Conservation (phyloP, 2,888 invertebrate species). For the Cecidostiba fungosa region DNA sequence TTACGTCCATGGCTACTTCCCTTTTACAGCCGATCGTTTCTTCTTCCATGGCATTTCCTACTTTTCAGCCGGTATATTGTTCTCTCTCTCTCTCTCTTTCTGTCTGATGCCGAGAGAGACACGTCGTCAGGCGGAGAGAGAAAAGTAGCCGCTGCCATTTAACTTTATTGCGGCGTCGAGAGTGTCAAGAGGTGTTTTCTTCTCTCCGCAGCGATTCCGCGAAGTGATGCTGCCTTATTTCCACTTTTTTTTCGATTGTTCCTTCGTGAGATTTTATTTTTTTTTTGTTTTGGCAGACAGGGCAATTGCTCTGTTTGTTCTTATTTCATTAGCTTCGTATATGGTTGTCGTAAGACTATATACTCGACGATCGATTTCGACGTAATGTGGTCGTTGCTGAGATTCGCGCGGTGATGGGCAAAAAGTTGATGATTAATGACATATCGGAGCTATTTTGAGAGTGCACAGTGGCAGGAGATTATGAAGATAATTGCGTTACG, state of each 20-base stretch:
- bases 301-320: background rate
- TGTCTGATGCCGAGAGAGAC: background rate
- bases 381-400: background rate
- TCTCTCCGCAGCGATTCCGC: background rate
- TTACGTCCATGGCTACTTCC: background rate
- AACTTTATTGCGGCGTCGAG: background rate
- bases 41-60: conserved; percentile 11
- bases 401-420: background rate
- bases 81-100: background rate
- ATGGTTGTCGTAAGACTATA: background rate
- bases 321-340: background rate
- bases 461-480: background rate
- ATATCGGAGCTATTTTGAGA: too few species aligned
- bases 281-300: background rate
- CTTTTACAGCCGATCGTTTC: conserved; percentile 20
- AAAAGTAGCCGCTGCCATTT: background rate
- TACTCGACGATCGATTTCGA: conserved; percentile 13
- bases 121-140: background rate
- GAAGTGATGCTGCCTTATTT: background rate
- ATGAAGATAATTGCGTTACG: background rate
- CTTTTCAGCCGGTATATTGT: conserved; percentile 11
- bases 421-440: background rate
- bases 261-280: background rate
- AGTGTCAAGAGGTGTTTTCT: conserved; percentile 3
- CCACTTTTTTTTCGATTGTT: conserved; percentile 7